Base-by-base conservation (phyloP, 2,113 vertebrate genomes). In the Cryptotis parvus region DNA sequence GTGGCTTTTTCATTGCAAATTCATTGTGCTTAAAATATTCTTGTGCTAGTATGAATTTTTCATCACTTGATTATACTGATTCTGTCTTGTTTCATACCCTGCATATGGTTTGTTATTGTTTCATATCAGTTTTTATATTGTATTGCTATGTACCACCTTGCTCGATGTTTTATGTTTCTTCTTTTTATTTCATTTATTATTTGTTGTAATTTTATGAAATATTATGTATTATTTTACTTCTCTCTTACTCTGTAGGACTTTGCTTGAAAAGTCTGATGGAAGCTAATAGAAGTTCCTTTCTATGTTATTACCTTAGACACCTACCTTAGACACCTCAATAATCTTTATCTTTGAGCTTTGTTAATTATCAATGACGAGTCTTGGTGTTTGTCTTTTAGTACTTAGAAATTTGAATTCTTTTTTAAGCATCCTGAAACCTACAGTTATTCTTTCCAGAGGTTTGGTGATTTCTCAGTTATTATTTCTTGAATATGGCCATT, bases 291-390 rank as follows among this genome's bases (percentile, higher is more conserved):
- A 29, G 10, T 65, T 24, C 27, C 26, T 65, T 5, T 65, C 31
- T 65, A 65, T 65, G 63, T 65, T 29, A 65, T 31, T 65, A 10
- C 27, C 27, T 65, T 65, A n/a, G n/a, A n/a, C n/a, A n/a, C n/a
- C n/a, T 65, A 65, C 63, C 29, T 27, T 65, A 58, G 29, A 70
- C 5, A 8, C 10, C 29, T 65, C 52, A 29, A 81, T 82, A 2
- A 65, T n/a, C 35, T 22, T 49, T 31, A 3, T 86, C 69, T 76
- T 72, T 55, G 73, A 61, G 68, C 84, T 91, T 80, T n/a, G 74
- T 20, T 74, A 49, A 7, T 76, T 85, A 63, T 85, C 29, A 82
- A 70, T 86, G 4, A 39, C 37, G 49, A 29, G 6, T 5, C 45
- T 76, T 76, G 33, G 14, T 24, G 66, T 24, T 58, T 84, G 87